phyloP scores from a whole-genome alignment of 2,113 vertebrate species.

The Silurus glanis region DNA sequence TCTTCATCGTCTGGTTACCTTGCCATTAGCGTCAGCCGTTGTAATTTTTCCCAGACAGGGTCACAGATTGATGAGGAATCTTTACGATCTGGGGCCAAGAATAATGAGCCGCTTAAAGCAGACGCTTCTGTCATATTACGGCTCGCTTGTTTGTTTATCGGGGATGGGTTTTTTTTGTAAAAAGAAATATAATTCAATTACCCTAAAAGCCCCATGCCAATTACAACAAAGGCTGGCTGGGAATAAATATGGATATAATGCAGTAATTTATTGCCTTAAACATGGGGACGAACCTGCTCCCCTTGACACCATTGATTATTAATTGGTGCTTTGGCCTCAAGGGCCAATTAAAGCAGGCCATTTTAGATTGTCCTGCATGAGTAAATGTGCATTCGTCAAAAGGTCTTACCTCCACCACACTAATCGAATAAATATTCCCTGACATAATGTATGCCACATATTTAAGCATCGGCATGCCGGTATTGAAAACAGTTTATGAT shows the following conservation, averaged over 20 bases:
- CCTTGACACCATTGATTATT: slow-evolving; percentile 93
- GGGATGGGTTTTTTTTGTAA: slow-evolving; percentile 65
- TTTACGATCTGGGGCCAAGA: slow-evolving; percentile 72
- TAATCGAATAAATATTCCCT: slow-evolving; percentile 69
- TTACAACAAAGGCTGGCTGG: slow-evolving; percentile 94
- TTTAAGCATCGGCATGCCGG: slow-evolving; percentile 63
- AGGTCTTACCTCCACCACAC: slow-evolving; percentile 65
- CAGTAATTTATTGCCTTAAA: slow-evolving; percentile 92
- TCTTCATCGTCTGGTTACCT: slow-evolving; percentile 68
- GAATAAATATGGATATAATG: slow-evolving; percentile 97
- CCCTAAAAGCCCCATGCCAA: slow-evolving; percentile 97
- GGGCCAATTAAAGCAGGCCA: slow-evolving; percentile 89
- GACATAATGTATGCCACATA: slow-evolving; percentile 72
- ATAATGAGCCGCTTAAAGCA: slow-evolving; percentile 86
- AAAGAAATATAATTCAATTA: slow-evolving; percentile 85
- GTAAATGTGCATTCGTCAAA: slow-evolving; percentile 84
- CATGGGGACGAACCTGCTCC: slow-evolving; percentile 78
- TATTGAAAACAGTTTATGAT: slow-evolving; percentile 64
- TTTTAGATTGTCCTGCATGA: slow-evolving; percentile 84
- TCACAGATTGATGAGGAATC: slow-evolving; percentile 78
- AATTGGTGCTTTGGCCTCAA: slow-evolving; percentile 81
- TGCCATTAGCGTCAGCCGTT: slow-evolving; percentile 76
- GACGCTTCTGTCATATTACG: slow-evolving; percentile 88
- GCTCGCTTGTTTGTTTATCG: slow-evolving; percentile 91
- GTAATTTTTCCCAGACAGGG: slow-evolving; percentile 77